These are phyloP conservation scores for Chaetops frenatus DNA, from an alignment of 2,113 vertebrate genomes.

Conservation along the genomic window DNA sequence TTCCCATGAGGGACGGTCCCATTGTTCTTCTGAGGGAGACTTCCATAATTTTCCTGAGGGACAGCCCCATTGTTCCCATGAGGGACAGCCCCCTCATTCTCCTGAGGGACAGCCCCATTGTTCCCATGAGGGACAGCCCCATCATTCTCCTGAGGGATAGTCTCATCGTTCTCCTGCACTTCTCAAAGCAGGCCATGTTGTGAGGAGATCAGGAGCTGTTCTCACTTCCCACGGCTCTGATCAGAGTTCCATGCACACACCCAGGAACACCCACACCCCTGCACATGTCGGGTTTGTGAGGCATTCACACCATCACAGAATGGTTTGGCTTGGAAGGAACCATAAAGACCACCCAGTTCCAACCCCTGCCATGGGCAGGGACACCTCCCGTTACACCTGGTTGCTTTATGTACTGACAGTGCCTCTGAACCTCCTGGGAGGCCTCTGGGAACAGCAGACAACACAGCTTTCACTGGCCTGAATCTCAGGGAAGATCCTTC, in stretches of 20 bases:
- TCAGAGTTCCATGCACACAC: neutral
- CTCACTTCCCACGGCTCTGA: neutral
- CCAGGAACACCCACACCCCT: neutral
- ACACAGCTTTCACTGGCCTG: neutral
- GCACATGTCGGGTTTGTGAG: neutral
- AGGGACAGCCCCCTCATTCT: neutral
- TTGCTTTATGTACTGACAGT: neutral
- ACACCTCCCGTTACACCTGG: neutral
- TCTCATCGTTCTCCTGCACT: neutral
- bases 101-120: neutral
- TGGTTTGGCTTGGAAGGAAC: neutral
- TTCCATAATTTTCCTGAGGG: neutral
- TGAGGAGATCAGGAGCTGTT: neutral
- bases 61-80: rapidly evolving
- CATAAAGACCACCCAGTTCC: neutral
- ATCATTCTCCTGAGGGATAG: neutral
- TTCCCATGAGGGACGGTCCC: neutral
- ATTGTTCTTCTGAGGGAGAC: neutral
- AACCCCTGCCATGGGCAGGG: neutral
- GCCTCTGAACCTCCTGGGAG: neutral
- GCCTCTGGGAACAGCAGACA: neutral
- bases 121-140: too few species aligned
- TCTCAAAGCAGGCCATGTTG: rapidly evolving
- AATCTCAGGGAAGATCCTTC: neutral
- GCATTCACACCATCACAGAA: neutral